A percentile compares a stretch with the other conserved stretches of the same genome.
Conservation (phyloP, 30 jellyfish, hydroid and myxozoan genomes). For the Hydra vulgaris region DNA sequence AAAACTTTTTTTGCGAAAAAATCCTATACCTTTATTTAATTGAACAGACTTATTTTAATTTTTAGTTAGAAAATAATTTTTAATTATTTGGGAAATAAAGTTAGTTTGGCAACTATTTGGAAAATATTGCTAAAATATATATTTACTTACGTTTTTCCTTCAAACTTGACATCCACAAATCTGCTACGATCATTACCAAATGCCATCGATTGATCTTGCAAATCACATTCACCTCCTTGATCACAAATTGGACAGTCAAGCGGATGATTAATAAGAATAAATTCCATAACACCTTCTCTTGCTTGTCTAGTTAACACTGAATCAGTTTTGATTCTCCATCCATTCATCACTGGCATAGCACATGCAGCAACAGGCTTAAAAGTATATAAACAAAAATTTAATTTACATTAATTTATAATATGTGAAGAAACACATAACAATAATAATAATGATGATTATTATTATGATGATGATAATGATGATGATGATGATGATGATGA, state of each 20-base stretch:
- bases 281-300: slow-evolving; percentile 99
- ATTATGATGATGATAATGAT: too few relatives aligned
- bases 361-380: slow-evolving; percentile 99
- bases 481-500: too few relatives aligned
- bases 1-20: too few relatives aligned
- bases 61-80: too few relatives aligned
- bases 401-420: too few relatives aligned
- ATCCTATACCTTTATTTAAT: too few relatives aligned
- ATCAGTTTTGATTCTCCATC: slow-evolving; percentile 96
- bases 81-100: too few relatives aligned
- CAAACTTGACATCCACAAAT: slow-evolving; percentile 81
- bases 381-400: neutral
- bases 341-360: slow-evolving; percentile 99
- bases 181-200: slow-evolving; percentile 95
- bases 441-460: too few relatives aligned
- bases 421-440: neutral
- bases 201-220: slow-evolving; percentile 99
- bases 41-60: too few relatives aligned
- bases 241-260: slow-evolving; percentile 99
- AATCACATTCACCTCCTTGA: slow-evolving; percentile 99
- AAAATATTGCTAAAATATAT: too few relatives aligned
- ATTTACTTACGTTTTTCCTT: slow-evolving; percentile 72
- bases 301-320: slow-evolving; percentile 93
- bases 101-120: too few relatives aligned
- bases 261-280: slow-evolving; percentile 92